A percentile compares a stretch with the other conserved stretches of the same genome.
Conservation (phyloP, 1,140 invertebrate species). For the Globodera rostochiensis region DNA sequence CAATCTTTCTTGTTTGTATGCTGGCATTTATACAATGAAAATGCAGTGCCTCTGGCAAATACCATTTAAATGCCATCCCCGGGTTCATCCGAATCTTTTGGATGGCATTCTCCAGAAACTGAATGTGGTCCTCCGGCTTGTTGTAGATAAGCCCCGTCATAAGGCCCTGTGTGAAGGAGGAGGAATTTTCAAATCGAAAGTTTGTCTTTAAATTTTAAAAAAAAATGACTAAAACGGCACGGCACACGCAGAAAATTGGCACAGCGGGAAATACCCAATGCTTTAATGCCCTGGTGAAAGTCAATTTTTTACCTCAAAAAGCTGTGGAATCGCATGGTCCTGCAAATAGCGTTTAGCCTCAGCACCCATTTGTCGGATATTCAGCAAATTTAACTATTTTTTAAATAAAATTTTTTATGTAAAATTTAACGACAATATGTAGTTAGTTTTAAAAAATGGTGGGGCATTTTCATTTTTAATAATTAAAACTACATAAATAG, state of each 20-base stretch:
- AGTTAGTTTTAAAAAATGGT: too few relatives aligned
- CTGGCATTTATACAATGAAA: too few relatives aligned
- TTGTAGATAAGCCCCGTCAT: constrained; percentile 65
- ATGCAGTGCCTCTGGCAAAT: background rate
- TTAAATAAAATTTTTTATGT: too few relatives aligned
- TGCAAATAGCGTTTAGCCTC: constrained; percentile 62
- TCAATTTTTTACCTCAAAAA: constrained; percentile 56
- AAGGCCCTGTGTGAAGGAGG: constrained; percentile 49
- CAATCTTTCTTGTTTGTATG: too few relatives aligned
- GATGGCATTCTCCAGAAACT: constrained; percentile 58
- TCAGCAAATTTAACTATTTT: background rate
- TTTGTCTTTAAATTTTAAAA: constrained; percentile 32
- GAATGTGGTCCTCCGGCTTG: constrained; percentile 60
- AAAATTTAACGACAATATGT: too few relatives aligned
- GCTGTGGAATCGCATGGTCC: constrained; percentile 63
- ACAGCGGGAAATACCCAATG: background rate
- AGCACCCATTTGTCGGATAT: constrained; percentile 45
- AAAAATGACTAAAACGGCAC: constrained; percentile 13
- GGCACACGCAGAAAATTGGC: background rate
- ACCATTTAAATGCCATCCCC: constrained; percentile 50
- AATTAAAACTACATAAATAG: too few relatives aligned
- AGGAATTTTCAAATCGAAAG: background rate
- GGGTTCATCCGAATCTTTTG: constrained; percentile 48
- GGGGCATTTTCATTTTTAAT: too few relatives aligned
- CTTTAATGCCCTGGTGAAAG: too few relatives aligned